Evolutionary conservation across 1,140 invertebrate genomes (phyloP).

Genomic region (Delia radicum): DNA sequence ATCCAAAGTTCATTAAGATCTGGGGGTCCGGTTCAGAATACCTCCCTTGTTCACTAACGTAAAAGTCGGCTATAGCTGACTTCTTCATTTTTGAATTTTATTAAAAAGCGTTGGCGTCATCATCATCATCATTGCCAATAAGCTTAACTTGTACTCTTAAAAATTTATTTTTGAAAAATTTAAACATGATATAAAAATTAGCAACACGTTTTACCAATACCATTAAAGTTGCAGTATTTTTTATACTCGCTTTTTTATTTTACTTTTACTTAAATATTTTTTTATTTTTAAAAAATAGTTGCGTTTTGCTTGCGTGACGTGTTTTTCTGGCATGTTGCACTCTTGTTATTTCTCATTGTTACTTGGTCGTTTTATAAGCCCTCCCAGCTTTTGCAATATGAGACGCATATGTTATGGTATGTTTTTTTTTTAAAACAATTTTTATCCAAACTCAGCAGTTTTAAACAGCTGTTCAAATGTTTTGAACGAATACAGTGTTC

Average conservation of each 20-base stretch:
- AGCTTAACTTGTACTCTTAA: not conserved
- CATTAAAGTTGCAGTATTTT: not conserved
- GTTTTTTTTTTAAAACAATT: not conserved
- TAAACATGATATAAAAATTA: not conserved
- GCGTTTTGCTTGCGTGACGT: slow-evolving; percentile 1
- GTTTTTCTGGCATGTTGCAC: slow-evolving; percentile 16
- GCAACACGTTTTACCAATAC: not conserved
- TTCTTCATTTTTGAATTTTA: not conserved
- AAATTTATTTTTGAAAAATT: not conserved
- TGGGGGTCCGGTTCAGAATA: too few relatives aligned
- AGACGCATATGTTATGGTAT: not conserved
- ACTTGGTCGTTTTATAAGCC: not conserved
- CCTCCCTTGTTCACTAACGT: not conserved
- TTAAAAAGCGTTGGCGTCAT: not conserved
- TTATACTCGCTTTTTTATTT: not conserved
- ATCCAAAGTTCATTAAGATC: too few relatives aligned
- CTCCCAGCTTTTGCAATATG: not conserved
- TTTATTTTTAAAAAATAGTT: not conserved
- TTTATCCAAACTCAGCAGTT: not conserved
- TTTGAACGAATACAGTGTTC: too few relatives aligned
- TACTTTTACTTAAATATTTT: not conserved
- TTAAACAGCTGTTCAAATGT: not conserved
- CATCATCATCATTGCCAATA: not conserved
- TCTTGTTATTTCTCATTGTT: slow-evolving; percentile 9
- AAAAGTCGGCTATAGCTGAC: not conserved